Percentiles rank a stretch among this genome's conserved stretches.
phyloP scores from a whole-genome alignment of 2,113 vertebrate genomes.

The Bothrops jararaca region DNA sequence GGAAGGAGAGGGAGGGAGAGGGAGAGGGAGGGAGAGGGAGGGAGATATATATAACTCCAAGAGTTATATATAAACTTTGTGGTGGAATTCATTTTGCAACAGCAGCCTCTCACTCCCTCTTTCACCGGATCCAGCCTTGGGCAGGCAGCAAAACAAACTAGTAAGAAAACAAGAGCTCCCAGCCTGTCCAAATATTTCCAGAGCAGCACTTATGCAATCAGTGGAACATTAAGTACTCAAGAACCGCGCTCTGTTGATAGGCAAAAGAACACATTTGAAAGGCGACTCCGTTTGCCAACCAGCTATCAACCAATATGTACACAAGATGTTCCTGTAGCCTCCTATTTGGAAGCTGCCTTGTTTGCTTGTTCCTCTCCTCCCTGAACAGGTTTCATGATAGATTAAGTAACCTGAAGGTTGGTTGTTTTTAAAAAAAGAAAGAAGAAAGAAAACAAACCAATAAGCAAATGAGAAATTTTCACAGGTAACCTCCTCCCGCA shows the following conservation, averaged over 20 bases:
- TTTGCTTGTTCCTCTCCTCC: conserved; percentile 53
- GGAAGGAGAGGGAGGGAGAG: too few species aligned
- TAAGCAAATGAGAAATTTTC: background rate
- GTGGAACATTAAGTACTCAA: conserved; percentile 68
- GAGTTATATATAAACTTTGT: conserved; percentile 45
- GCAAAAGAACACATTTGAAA: conserved; percentile 69
- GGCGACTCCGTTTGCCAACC: conserved; percentile 64
- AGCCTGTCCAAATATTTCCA: conserved; percentile 69
- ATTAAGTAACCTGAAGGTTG: conserved; percentile 7
- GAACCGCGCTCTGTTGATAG: conserved; percentile 65
- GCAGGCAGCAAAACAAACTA: conserved; percentile 23
- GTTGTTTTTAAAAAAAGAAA: background rate
- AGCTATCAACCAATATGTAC: conserved; percentile 73
- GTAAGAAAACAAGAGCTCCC: conserved; percentile 65
- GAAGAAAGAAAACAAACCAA: background rate
- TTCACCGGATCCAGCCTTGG: conserved; percentile 37
- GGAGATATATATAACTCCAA: background rate
- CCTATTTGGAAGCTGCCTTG: conserved; percentile 20
- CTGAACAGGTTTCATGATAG: conserved; percentile 36
- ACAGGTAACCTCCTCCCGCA: background rate
- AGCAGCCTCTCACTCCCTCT: conserved; percentile 45
- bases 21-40: too few species aligned
- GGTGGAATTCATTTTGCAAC: conserved; percentile 45
- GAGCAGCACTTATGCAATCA: conserved; percentile 65
- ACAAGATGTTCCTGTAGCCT: conserved; percentile 60